These are phyloP conservation scores for Pelochelys cantorii DNA, from an alignment of 2,797 vertebrate species.

Conservation along the genomic window DNA sequence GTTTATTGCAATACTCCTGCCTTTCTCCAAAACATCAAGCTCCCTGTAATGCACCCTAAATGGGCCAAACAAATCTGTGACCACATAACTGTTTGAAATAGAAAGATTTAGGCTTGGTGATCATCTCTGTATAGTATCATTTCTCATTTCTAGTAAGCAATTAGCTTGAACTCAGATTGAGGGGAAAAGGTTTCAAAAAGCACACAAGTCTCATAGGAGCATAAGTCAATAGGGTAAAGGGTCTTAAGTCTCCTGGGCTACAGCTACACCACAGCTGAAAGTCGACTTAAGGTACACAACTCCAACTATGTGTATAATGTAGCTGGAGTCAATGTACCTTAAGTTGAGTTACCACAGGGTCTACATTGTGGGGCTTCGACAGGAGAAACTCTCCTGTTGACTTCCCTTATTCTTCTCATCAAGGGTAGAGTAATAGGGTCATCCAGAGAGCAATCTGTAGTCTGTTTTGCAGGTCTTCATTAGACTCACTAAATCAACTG, in stretches of 20 bases:
- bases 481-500: too few relatives aligned
- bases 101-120: not conserved
- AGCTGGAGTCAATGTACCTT: too few relatives aligned
- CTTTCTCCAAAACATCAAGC: fast-evolving
- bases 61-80: not conserved
- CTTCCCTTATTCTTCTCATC: too few relatives aligned
- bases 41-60: not conserved
- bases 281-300: too few relatives aligned
- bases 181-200: not conserved
- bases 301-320: too few relatives aligned
- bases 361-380: too few relatives aligned
- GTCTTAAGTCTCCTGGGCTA: not conserved
- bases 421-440: too few relatives aligned
- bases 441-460: too few relatives aligned
- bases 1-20: fast-evolving
- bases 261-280: too few relatives aligned
- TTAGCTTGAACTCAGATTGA: not conserved
- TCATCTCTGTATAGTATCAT: not conserved
- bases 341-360: too few relatives aligned
- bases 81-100: fast-evolving
- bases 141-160: not conserved
- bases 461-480: too few relatives aligned
- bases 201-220: not conserved
- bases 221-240: not conserved
- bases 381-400: too few relatives aligned